These are phyloP conservation scores for Rhyacophila brunnea DNA, from an alignment of 1,140 invertebrate genomes.

Conservation along the genomic window DNA sequence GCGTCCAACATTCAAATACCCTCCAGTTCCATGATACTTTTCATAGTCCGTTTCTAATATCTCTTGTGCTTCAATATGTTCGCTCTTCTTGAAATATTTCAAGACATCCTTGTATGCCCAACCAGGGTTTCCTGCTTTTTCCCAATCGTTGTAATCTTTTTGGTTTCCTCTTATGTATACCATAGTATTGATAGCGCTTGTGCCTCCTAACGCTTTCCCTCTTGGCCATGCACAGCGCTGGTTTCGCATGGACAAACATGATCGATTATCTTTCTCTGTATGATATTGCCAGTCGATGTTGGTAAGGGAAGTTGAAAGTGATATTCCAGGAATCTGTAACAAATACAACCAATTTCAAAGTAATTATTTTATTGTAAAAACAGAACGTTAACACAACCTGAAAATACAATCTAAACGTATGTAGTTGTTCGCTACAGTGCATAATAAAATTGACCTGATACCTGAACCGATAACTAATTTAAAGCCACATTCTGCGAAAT, in stretches of 20 bases:
- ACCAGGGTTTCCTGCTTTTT: constrained; percentile 41
- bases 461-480: too few relatives aligned
- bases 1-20: constrained; percentile 68
- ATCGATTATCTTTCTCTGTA: constrained; percentile 49
- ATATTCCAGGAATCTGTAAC: constrained; percentile 15
- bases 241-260: constrained; percentile 40
- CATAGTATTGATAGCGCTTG: constrained; percentile 66
- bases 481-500: too few relatives aligned
- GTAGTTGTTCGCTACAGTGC: too few relatives aligned
- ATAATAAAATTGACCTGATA: too few relatives aligned
- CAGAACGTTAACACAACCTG: too few relatives aligned
- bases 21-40: constrained; percentile 67
- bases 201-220: constrained; percentile 61
- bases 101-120: constrained; percentile 51
- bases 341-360: too few relatives aligned
- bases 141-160: constrained; percentile 69
- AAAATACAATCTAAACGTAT: too few relatives aligned
- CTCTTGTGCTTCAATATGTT: constrained; percentile 25
- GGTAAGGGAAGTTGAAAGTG: constrained; percentile 29
- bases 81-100: constrained; percentile 51
- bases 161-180: constrained; percentile 63
- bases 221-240: constrained; percentile 54
- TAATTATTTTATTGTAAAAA: too few relatives aligned
- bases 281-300: constrained; percentile 55
- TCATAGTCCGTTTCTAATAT: constrained; percentile 1